phyloP scores from a whole-genome alignment of 2,888 invertebrate species.

The Melikaiella ostensackeni region DNA sequence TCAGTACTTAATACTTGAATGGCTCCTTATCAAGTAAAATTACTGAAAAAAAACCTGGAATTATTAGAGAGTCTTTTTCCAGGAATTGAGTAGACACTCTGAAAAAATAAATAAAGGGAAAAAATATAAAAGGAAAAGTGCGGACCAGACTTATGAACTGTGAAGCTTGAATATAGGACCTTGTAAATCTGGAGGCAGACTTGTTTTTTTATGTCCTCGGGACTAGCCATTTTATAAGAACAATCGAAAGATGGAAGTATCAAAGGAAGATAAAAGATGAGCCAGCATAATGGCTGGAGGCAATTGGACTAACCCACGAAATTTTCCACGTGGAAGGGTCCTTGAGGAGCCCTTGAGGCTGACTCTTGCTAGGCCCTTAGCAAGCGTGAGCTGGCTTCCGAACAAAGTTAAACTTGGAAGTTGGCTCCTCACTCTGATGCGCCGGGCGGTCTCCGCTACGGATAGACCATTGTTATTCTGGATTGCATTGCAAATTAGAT shows the following conservation, averaged over 20 bases:
- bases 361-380: slow-evolving; percentile 2
- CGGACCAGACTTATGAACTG: neutral
- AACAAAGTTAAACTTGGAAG: slow-evolving; percentile 50
- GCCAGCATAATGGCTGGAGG: neutral
- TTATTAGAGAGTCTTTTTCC: too few species aligned
- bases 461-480: slow-evolving; percentile 61
- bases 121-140: neutral
- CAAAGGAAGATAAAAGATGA: slow-evolving; percentile 1
- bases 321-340: slow-evolving; percentile 35
- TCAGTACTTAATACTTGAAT: too few species aligned
- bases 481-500: slow-evolving; percentile 66
- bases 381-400: slow-evolving; percentile 41
- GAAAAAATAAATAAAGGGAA: too few species aligned
- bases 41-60: too few species aligned
- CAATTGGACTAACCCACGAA: slow-evolving; percentile 16
- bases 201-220: neutral
- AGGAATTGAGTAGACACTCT: too few species aligned
- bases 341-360: slow-evolving; percentile 28
- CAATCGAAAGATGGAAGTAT: neutral
- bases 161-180: neutral
- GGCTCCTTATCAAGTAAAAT: too few species aligned
- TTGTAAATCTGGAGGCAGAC: neutral
- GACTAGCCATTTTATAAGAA: neutral
- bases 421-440: slow-evolving; percentile 13
- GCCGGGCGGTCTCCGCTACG: slow-evolving; percentile 39